A percentile compares a stretch with the other conserved stretches of the same genome.
Conservation (phyloP, 2,113 vertebrate genomes). For the Penelope pileata region DNA sequence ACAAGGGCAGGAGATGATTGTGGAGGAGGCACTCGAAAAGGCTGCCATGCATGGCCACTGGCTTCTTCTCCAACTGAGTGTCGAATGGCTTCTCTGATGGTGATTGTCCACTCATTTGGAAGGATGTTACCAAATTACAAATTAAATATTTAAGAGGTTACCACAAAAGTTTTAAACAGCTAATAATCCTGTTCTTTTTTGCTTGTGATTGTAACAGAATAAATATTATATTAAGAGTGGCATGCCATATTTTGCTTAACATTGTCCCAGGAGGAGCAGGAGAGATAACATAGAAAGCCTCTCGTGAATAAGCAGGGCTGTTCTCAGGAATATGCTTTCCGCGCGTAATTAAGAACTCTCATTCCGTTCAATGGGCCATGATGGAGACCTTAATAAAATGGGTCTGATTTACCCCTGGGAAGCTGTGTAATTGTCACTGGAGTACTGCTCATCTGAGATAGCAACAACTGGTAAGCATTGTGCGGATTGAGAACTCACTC, state of each 20-base stretch:
- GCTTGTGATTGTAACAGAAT: not conserved
- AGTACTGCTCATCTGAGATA: constrained; percentile 31
- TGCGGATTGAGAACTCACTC: too few relatives aligned
- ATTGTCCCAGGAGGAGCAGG: not conserved
- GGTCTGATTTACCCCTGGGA: not conserved
- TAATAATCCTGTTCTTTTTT: not conserved
- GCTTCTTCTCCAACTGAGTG: constrained; percentile 82
- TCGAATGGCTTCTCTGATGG: not conserved
- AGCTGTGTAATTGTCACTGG: not conserved
- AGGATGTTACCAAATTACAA: not conserved
- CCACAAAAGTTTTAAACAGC: not conserved
- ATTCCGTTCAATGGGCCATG: not conserved
- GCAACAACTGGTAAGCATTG: not conserved
- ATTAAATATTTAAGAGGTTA: accelerated
- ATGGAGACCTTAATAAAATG: constrained; percentile 14
- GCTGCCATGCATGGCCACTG: constrained; percentile 79
- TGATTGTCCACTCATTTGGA: not conserved
- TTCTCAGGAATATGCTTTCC: not conserved
- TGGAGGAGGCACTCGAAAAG: constrained; percentile 74
- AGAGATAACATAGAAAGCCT: not conserved
- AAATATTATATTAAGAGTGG: not conserved
- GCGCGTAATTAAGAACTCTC: not conserved
- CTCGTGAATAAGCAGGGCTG: not conserved
- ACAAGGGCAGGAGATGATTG: constrained; percentile 83
- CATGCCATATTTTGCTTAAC: not conserved